These are phyloP conservation scores for Acanthurus tractus DNA, from an alignment of 2,797 vertebrate genomes.

Conservation along the genomic window DNA sequence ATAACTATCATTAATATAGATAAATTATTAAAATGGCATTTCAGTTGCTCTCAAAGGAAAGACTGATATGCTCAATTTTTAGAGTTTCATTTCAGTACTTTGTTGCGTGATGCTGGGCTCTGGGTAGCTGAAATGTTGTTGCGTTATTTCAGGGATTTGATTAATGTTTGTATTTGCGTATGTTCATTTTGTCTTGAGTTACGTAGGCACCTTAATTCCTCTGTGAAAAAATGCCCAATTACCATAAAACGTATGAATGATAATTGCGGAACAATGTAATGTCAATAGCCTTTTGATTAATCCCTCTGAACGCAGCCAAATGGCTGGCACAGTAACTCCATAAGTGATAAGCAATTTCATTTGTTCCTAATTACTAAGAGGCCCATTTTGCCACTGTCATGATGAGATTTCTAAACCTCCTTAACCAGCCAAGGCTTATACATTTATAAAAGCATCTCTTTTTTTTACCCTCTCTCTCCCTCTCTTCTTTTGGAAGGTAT, in stretches of 20 bases:
- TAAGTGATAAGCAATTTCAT: slow-evolving; percentile 87
- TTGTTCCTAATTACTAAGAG: slow-evolving; percentile 87
- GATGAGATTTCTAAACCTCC: slow-evolving; percentile 82
- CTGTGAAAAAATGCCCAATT: slow-evolving; percentile 84
- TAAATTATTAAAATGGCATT: slow-evolving; percentile 62
- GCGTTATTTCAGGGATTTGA: slow-evolving; percentile 78
- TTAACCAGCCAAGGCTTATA: slow-evolving; percentile 80
- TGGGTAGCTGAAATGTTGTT: slow-evolving; percentile 69
- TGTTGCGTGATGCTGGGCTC: slow-evolving; percentile 52
- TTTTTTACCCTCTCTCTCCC: neutral
- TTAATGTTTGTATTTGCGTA: slow-evolving; percentile 84
- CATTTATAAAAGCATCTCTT: slow-evolving; percentile 76
- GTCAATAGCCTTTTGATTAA: slow-evolving; percentile 87
- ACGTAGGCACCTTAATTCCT: slow-evolving; percentile 81
- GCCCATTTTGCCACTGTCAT: slow-evolving; percentile 81
- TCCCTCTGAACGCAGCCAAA: slow-evolving; percentile 83
- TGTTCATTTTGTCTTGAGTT: slow-evolving; percentile 81
- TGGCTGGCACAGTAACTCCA: slow-evolving; percentile 78
- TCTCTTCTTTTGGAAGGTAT: slow-evolving; percentile 71
- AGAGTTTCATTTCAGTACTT: slow-evolving; percentile 56
- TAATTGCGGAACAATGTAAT: slow-evolving; percentile 87
- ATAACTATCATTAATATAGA: slow-evolving; percentile 43
- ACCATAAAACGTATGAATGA: slow-evolving; percentile 87
- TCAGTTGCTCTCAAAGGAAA: slow-evolving; percentile 39
- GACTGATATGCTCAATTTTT: slow-evolving; percentile 55